Conservation (phyloP, 1,140 invertebrate species). For the Anastatus disparis region DNA sequence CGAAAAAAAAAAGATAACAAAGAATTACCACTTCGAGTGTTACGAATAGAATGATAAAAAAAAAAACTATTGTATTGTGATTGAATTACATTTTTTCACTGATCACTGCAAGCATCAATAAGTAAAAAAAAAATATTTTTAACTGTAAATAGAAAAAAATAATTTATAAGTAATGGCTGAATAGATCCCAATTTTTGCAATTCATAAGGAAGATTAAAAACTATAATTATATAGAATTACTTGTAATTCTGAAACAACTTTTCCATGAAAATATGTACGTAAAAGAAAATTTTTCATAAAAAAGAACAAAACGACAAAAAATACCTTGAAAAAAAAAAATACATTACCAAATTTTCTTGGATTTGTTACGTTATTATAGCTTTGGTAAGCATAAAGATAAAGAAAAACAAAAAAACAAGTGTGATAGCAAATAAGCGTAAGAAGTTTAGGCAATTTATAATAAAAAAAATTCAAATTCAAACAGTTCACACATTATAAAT, state of each 20-base stretch:
- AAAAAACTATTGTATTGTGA: slow-evolving; percentile 32
- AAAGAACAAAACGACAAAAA: not conserved
- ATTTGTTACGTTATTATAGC: not conserved
- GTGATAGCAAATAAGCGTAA: slow-evolving; percentile 32
- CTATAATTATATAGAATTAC: slow-evolving; percentile 22
- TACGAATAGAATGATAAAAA: slow-evolving; percentile 13
- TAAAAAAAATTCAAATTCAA: slow-evolving; percentile 14
- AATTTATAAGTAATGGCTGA: slow-evolving; percentile 21
- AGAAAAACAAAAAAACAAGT: not conserved
- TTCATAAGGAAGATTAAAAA: not conserved
- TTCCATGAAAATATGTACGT: slow-evolving; percentile 16
- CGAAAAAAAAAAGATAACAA: slow-evolving; percentile 11
- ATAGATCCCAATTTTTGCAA: slow-evolving; percentile 20
- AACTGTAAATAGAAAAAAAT: slow-evolving; percentile 33
- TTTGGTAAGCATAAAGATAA: too few relatives aligned
- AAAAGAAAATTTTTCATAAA: slow-evolving; percentile 14
- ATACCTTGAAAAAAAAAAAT: not conserved
- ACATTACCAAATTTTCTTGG: not conserved
- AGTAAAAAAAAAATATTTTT: slow-evolving; percentile 33
- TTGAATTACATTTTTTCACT: slow-evolving; percentile 38
- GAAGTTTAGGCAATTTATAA: slow-evolving; percentile 17
- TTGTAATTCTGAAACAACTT: slow-evolving; percentile 20
- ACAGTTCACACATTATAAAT: not conserved
- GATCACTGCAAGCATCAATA: slow-evolving; percentile 8
- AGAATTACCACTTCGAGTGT: slow-evolving; percentile 28